Evolutionary conservation across 2,797 vertebrate genomes (phyloP).

Genomic region (Sebastes hopkinsi): DNA sequence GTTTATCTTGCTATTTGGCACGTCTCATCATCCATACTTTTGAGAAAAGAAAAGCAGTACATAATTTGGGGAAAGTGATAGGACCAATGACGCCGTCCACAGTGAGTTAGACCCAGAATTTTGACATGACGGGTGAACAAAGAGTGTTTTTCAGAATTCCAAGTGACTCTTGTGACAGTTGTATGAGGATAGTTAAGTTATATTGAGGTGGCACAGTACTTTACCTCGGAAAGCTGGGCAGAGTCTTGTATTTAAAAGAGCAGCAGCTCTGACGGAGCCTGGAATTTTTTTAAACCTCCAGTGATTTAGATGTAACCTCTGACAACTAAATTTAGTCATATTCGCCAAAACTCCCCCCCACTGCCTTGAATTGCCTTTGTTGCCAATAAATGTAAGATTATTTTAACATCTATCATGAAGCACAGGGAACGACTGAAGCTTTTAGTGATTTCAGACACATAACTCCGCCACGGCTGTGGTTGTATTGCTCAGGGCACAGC

Average conservation of each 20-base stretch:
- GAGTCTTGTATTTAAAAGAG: conserved; percentile 29
- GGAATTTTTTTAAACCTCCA: conserved; percentile 34
- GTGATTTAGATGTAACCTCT: conserved; percentile 38
- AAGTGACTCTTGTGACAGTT: conserved; percentile 9
- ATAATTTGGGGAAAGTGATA: background rate
- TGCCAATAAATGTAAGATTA: conserved; percentile 57
- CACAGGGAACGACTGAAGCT: conserved; percentile 27
- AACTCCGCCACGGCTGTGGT: conserved; percentile 29
- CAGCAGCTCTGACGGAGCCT: background rate
- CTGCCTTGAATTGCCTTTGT: conserved; percentile 45
- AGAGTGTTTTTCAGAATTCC: background rate
- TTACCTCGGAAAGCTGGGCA: conserved; percentile 31
- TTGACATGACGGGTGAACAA: conserved; percentile 7
- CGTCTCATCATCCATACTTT: conserved; percentile 27
- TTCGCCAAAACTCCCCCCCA: conserved; percentile 12
- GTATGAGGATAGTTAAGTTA: conserved; percentile 7
- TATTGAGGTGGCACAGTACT: conserved; percentile 16
- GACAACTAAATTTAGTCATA: conserved; percentile 37
- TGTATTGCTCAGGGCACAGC: conserved; percentile 41
- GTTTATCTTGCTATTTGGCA: conserved; percentile 42
- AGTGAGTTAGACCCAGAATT: conserved; percentile 15
- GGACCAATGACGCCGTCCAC: conserved; percentile 7
- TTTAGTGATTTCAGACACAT: conserved; percentile 48
- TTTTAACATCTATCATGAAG: conserved; percentile 50
- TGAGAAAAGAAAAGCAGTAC: background rate